phyloP scores from a whole-genome alignment of 30 jellyfish, hydroid and myxozoan genomes.

The Chironex yamaguchii region DNA sequence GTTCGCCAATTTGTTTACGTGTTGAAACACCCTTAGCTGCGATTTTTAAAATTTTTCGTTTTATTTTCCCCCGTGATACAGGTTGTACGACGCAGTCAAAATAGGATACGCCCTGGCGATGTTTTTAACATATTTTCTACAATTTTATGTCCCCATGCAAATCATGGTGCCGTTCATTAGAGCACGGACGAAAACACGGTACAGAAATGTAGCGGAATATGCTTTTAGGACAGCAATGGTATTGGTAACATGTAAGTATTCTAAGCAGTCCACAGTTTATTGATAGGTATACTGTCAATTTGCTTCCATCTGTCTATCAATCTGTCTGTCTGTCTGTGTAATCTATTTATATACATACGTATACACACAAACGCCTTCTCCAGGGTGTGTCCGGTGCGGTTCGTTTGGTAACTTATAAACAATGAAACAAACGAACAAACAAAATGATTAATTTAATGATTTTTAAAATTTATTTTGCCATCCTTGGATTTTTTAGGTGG shows the following conservation, averaged over 20 bases:
- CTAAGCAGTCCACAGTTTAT: no score
- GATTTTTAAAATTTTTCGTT: neutral
- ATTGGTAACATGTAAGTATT: conserved; percentile 85
- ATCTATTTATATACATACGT: no score
- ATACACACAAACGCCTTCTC: neutral
- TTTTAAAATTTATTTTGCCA: no score
- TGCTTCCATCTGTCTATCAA: no score
- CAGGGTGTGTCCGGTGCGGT: neutral
- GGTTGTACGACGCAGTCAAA: conserved; percentile 94
- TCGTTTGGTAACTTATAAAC: no score
- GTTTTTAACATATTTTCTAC: conserved; percentile 93
- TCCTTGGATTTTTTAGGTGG: conserved; percentile 78
- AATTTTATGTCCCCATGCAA: conserved; percentile 97
- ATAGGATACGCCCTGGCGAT: conserved; percentile 90
- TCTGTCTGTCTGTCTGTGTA: no score
- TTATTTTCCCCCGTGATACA: no score
- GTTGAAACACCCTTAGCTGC: no score
- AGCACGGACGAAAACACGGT: conserved; percentile 18
- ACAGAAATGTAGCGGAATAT: conserved; percentile 60
- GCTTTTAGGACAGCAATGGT: conserved; percentile 84
- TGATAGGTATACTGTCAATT: no score
- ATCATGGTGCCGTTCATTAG: conserved; percentile 84
- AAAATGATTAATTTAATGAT: no score
- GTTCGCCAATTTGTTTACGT: no score
- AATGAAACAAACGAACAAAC: no score